Conservation (phyloP, 2,888 invertebrate genomes). For the Lottia gigantea region DNA sequence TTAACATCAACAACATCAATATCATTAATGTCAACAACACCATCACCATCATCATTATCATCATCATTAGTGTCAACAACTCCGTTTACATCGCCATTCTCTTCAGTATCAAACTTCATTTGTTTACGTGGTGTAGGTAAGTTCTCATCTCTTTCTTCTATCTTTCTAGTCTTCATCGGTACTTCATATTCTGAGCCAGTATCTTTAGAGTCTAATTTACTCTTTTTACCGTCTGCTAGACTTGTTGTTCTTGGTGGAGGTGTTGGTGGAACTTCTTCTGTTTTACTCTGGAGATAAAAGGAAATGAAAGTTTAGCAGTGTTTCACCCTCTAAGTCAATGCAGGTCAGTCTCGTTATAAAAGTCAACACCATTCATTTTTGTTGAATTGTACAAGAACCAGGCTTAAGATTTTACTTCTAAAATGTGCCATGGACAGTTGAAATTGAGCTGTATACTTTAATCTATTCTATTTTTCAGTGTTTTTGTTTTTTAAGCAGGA, state of each 20-base stretch:
- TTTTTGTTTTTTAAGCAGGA: too few relatives aligned
- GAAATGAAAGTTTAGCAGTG: too few relatives aligned
- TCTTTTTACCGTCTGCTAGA: constrained; percentile 14
- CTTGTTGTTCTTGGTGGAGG: constrained; percentile 24
- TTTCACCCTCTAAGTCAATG: too few relatives aligned
- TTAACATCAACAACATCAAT: constrained; percentile 15
- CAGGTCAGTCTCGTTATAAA: too few relatives aligned
- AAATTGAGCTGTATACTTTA: too few relatives aligned
- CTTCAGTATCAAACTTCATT: constrained; percentile 14
- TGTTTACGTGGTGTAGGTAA: constrained; percentile 29
- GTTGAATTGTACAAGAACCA: too few relatives aligned
- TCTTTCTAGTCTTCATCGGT: constrained; percentile 3
- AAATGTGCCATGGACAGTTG: too few relatives aligned
- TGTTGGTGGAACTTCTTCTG: constrained; percentile 24
- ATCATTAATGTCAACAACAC: constrained; percentile 18
- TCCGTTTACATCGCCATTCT: constrained; percentile 24
- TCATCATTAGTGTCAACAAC: constrained; percentile 30
- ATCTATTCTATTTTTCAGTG: too few relatives aligned
- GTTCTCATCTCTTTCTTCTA: background rate
- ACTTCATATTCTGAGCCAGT: constrained; percentile 13
- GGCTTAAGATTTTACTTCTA: too few relatives aligned
- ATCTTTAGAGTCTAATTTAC: constrained; percentile 22
- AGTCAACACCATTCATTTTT: too few relatives aligned
- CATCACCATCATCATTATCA: constrained; percentile 25
- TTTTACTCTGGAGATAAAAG: background rate